Conservation (phyloP, 2,113 vertebrate genomes). For the Actinemys pallida region DNA sequence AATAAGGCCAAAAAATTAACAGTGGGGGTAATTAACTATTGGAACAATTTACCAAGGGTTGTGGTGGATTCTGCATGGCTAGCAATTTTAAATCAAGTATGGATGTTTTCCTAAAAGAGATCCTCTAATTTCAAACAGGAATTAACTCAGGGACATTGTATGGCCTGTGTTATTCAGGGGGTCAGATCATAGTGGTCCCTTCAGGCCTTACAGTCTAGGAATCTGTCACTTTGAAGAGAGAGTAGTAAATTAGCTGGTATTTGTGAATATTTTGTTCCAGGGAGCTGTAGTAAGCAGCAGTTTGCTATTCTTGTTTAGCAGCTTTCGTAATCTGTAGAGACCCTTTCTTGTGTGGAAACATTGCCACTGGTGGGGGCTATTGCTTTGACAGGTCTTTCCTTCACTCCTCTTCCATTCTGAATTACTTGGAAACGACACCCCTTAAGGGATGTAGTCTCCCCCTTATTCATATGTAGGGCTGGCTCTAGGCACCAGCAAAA, state of each 20-base stretch:
- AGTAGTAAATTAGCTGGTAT: fast-evolving
- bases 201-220: background rate
- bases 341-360: background rate
- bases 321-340: background rate
- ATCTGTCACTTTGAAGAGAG: background rate
- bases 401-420: too few species aligned
- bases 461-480: background rate
- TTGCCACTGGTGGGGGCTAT: background rate
- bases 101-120: background rate
- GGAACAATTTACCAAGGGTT: background rate
- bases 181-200: background rate
- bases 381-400: background rate
- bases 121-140: background rate
- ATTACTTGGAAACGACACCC: background rate
- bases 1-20: background rate
- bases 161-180: background rate
- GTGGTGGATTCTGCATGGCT: background rate
- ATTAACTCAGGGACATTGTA: background rate
- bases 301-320: background rate
- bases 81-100: background rate
- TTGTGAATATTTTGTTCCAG: background rate
- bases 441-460: background rate
- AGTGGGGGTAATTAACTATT: background rate
- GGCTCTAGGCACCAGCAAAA: too few species aligned
- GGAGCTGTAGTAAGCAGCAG: background rate